A percentile compares a stretch with the other conserved stretches of the same genome.
Evolutionary conservation across 2,888 invertebrate species (phyloP).

Genomic region (Prenolepis imparis): DNA sequence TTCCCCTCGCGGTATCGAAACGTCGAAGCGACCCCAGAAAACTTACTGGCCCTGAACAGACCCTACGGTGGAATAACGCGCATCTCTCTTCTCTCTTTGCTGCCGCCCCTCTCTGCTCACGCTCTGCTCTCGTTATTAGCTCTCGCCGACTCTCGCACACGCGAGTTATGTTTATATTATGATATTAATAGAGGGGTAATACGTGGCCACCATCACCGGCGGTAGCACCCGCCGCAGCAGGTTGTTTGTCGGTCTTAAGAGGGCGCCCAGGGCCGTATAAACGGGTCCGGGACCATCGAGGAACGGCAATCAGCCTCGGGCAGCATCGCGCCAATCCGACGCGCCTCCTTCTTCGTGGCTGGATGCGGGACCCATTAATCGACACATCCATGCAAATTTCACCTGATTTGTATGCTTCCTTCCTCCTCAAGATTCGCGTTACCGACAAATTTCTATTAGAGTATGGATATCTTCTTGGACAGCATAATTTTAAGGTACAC

Average conservation of each 20-base stretch:
- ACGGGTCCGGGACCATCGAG: slow-evolving; percentile 14
- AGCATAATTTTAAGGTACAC: not conserved
- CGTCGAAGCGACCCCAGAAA: slow-evolving; percentile 75
- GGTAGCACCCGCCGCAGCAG: slow-evolving; percentile 75
- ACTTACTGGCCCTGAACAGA: slow-evolving; percentile 68
- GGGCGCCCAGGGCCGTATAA: slow-evolving; percentile 63
- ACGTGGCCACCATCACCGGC: slow-evolving; percentile 72
- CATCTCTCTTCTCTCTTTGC: slow-evolving; percentile 36
- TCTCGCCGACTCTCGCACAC: slow-evolving; percentile 74
- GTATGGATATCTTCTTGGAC: not conserved
- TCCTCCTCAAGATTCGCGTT: slow-evolving; percentile 12
- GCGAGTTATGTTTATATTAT: slow-evolving; percentile 85
- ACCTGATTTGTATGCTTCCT: slow-evolving; percentile 18
- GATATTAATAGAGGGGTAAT: slow-evolving; percentile 85
- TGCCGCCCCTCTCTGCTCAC: slow-evolving; percentile 58
- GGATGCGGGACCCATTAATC: slow-evolving; percentile 32
- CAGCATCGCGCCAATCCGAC: slow-evolving; percentile 22
- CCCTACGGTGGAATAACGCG: slow-evolving; percentile 44
- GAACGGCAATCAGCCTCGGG: slow-evolving; percentile 31
- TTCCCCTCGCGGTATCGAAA: slow-evolving; percentile 45
- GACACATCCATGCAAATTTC: slow-evolving; percentile 30
- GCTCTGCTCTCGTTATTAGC: slow-evolving; percentile 61
- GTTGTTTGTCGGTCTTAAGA: slow-evolving; percentile 76
- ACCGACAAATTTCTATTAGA: not conserved
- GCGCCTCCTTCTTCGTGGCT: not conserved